These are phyloP conservation scores for Amblyteles armatorius DNA, from an alignment of 2,888 invertebrate genomes.

Conservation along the genomic window DNA sequence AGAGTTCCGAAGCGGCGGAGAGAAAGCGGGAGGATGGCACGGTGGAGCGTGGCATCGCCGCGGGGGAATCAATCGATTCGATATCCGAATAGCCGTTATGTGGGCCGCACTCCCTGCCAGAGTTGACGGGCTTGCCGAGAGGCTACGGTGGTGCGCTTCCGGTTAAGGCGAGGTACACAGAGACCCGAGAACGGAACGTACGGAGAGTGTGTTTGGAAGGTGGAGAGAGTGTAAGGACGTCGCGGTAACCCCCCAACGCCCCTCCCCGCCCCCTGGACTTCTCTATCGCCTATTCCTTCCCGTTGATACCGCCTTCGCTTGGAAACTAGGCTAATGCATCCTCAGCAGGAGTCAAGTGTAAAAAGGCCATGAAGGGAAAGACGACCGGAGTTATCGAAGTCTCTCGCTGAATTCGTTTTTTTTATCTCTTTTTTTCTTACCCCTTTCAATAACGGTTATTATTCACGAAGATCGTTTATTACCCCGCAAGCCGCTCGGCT, in stretches of 20 bases:
- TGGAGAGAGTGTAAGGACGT: constrained; percentile 30
- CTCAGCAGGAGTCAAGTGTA: constrained; percentile 4
- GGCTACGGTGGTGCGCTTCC: constrained; percentile 52
- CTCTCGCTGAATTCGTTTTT: not conserved
- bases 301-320: constrained; percentile 45
- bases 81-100: constrained; percentile 80
- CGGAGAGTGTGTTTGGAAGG: constrained; percentile 34
- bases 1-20: constrained; percentile 24
- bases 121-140: constrained; percentile 62
- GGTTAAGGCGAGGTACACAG: constrained; percentile 33
- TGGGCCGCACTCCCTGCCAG: constrained; percentile 55
- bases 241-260: constrained; percentile 11
- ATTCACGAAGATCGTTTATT: constrained; percentile 76
- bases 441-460: constrained; percentile 78
- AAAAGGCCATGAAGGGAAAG: constrained; percentile 21
- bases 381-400: constrained; percentile 6
- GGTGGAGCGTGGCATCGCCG: constrained; percentile 61
- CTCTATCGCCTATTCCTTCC: constrained; percentile 16
- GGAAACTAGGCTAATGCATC: constrained; percentile 79
- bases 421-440: constrained; percentile 1
- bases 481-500: constrained; percentile 55
- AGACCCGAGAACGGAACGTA: constrained; percentile 13
- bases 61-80: constrained; percentile 80
- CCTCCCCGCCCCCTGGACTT: not conserved
- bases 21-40: constrained; percentile 20